These are phyloP conservation scores for Loxodonta africana DNA, from an alignment of 2,113 vertebrate species.

Conservation along the genomic window DNA sequence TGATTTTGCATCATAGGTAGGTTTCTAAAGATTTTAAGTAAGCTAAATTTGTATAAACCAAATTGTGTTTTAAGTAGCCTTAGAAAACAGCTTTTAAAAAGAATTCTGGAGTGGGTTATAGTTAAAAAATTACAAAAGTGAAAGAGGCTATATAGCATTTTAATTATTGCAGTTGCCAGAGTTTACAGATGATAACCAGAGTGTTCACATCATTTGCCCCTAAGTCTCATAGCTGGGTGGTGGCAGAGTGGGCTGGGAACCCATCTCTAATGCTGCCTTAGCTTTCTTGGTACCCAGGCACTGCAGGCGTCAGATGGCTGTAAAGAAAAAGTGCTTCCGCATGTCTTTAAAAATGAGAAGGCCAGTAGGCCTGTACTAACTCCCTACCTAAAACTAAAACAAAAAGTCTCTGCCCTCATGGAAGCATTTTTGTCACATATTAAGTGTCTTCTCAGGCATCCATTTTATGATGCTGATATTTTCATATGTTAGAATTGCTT, in stretches of 20 bases:
- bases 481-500: neutral
- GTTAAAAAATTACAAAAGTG: neutral
- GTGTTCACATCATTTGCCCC: too few relatives aligned
- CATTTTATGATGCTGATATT: neutral
- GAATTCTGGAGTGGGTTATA: neutral
- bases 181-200: neutral
- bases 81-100: conserved; percentile 10
- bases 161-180: neutral
- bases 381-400: neutral
- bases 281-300: neutral
- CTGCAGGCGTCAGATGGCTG: neutral
- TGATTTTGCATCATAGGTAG: neutral
- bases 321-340: neutral
- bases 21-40: neutral
- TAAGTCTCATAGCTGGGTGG: neutral
- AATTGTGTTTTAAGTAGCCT: neutral
- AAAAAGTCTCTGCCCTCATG: neutral
- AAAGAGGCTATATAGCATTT: neutral
- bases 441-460: neutral
- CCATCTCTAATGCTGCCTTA: neutral
- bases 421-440: neutral
- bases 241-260: neutral
- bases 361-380: neutral
- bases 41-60: neutral
- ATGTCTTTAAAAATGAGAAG: neutral